Percentiles rank a stretch among this genome's conserved stretches.
Conservation (phyloP, 2,888 invertebrate species). For the Sminthurinus aureus region DNA sequence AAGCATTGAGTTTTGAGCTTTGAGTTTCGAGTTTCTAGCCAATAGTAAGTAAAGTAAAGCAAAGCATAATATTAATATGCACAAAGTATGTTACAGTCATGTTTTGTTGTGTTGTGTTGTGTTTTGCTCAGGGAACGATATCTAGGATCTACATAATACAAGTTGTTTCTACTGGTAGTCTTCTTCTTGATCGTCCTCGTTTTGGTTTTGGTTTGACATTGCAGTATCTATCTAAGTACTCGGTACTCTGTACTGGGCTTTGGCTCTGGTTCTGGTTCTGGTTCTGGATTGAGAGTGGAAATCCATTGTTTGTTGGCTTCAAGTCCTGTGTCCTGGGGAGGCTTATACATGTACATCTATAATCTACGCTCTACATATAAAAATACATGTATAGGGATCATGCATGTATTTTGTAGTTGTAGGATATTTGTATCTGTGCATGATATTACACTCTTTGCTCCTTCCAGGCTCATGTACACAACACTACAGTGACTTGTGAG, state of each 20-base stretch:
- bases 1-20: background rate
- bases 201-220: background rate
- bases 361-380: too few species aligned
- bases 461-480: background rate
- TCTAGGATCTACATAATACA: background rate
- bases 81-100: constrained; percentile 17
- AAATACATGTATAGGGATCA: background rate
- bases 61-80: constrained; percentile 21
- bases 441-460: background rate
- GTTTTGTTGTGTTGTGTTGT: background rate
- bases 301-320: too few species aligned
- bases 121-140: constrained; percentile 1
- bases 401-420: background rate
- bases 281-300: too few species aligned
- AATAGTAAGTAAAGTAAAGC: constrained; percentile 34
- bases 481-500: background rate
- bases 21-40: background rate
- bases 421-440: background rate
- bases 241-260: too few species aligned
- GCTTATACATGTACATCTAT: too few species aligned
- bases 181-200: background rate
- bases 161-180: background rate
- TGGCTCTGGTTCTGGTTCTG: too few species aligned
- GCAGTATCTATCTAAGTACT: too few species aligned
- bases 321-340: too few species aligned